Percentiles rank a stretch among this genome's conserved stretches.
phyloP scores from a whole-genome alignment of 2,888 invertebrate species.

The Cordilura impudica region DNA sequence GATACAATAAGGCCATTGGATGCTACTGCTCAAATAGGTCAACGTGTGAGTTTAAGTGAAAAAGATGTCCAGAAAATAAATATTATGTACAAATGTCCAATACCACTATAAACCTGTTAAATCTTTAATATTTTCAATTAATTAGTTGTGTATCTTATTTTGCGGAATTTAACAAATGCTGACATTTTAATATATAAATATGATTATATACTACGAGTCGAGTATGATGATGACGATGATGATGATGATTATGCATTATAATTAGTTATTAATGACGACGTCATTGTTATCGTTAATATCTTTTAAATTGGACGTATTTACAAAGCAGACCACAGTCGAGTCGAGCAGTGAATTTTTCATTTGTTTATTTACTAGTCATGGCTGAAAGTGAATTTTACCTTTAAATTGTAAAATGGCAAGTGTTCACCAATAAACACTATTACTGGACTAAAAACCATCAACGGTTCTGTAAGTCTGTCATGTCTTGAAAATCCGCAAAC shows the following conservation, averaged over 20 bases:
- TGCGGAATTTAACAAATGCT: not conserved
- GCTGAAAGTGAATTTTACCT: no score
- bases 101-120: slow-evolving; percentile 66
- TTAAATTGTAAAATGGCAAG: no score
- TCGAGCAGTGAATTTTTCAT: not conserved
- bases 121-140: not conserved
- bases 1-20: slow-evolving; percentile 82
- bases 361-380: not conserved
- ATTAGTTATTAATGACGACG: not conserved
- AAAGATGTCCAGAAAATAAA: slow-evolving; percentile 74
- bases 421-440: no score
- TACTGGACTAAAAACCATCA: no score
- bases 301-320: no score
- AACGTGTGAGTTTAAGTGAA: slow-evolving; percentile 70
- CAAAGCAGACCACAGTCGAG: no score
- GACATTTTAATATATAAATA: not conserved
- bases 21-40: slow-evolving; percentile 71
- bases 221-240: not conserved
- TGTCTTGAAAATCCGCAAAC: no score
- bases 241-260: no score
- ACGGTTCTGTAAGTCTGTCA: no score
- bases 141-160: not conserved
- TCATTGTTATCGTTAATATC: not conserved
- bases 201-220: not conserved
- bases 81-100: slow-evolving; percentile 75